phyloP scores from a whole-genome alignment of 2,797 vertebrate species.

The Sciurus vulgaris region DNA sequence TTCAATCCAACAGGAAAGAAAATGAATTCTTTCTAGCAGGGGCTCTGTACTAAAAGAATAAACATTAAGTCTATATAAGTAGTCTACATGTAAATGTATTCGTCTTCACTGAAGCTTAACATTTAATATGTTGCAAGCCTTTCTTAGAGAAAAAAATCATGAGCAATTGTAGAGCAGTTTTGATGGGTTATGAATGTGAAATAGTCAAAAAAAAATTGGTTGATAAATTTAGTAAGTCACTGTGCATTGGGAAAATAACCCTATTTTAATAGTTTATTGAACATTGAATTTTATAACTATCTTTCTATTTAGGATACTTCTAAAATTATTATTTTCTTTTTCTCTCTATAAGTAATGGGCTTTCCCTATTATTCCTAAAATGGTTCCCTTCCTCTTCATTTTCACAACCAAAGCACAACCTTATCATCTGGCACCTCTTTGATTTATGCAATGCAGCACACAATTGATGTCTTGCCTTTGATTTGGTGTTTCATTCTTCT shows the following conservation, averaged over 20 bases:
- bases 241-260: not conserved
- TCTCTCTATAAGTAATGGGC: not conserved
- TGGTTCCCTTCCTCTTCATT: constrained; percentile 56
- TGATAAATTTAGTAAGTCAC: constrained; percentile 24
- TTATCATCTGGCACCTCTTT: constrained; percentile 15
- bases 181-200: not conserved
- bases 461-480: constrained; percentile 66
- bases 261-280: not conserved
- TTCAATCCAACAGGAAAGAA: constrained; percentile 70
- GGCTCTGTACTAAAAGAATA: constrained; percentile 56
- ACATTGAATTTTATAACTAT: constrained; percentile 35
- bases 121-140: constrained; percentile 49
- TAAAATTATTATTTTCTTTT: constrained; percentile 15
- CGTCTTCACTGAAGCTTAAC: constrained; percentile 11
- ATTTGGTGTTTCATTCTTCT: constrained; percentile 80
- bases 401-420: constrained; percentile 23
- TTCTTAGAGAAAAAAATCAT: not conserved
- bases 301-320: constrained; percentile 1
- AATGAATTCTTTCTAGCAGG: constrained; percentile 69
- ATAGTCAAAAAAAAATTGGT: constrained; percentile 7
- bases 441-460: not conserved
- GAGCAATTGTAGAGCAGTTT: constrained; percentile 6
- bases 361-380: constrained; percentile 39
- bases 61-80: constrained; percentile 43
- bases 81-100: constrained; percentile 43